phyloP scores from a whole-genome alignment of 1,140 invertebrate species.

The Littorina saxatilis region DNA sequence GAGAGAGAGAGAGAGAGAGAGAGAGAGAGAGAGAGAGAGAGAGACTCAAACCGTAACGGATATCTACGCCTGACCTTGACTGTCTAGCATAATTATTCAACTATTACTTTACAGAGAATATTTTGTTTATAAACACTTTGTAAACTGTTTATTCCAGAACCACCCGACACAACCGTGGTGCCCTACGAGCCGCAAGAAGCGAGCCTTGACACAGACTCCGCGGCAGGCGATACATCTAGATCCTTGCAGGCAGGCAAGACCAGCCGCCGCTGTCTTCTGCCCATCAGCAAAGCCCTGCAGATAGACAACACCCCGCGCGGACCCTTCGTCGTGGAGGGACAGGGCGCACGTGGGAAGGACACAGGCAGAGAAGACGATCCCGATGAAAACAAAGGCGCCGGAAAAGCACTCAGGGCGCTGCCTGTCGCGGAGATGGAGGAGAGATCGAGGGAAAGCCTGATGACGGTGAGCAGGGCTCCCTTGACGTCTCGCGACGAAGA shows the following conservation, averaged over 20 bases:
- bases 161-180: not conserved
- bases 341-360: not conserved
- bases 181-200: not conserved
- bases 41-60: no score
- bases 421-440: not conserved
- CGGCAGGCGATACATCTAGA: not conserved
- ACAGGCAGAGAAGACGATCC: not conserved
- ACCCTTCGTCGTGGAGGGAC: constrained; percentile 12
- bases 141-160: not conserved
- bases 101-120: no score
- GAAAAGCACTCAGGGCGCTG: not conserved
- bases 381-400: not conserved
- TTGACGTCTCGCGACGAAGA: not conserved
- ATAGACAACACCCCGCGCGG: not conserved
- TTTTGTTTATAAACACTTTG: no score
- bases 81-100: no score
- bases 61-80: no score
- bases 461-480: not conserved
- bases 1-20: not conserved
- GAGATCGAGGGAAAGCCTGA: not conserved
- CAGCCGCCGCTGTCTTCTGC: not conserved
- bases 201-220: not conserved
- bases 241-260: not conserved
- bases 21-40: not conserved
- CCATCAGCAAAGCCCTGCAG: constrained; percentile 21